Evolutionary conservation across 2,888 invertebrate species (phyloP).

Genomic region (Gisinianus flammeolus): DNA sequence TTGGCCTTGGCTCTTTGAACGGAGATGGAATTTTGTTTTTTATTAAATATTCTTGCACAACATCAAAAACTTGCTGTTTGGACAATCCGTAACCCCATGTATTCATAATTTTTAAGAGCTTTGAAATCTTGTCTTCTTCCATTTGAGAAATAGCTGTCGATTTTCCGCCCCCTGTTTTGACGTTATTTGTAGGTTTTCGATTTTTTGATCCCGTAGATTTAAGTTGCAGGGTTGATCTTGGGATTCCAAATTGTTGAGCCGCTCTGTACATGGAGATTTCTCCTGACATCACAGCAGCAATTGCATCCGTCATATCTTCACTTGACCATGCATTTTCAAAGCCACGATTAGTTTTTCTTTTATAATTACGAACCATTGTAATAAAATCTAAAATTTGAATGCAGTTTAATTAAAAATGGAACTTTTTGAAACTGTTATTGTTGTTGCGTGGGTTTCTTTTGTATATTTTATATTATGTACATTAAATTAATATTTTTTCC

Average conservation of each 20-base stretch:
- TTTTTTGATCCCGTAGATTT: neutral
- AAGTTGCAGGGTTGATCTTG: neutral
- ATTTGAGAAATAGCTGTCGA: neutral
- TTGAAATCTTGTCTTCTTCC: neutral
- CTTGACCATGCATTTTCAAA: neutral
- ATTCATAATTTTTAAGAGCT: neutral
- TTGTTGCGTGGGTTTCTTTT: no score
- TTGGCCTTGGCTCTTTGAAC: constrained; percentile 34
- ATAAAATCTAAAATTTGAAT: no score
- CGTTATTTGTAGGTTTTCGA: neutral
- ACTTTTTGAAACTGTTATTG: no score
- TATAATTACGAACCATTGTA: neutral
- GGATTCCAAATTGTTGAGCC: neutral
- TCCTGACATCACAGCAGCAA: neutral
- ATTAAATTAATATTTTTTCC: no score
- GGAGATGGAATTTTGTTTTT: neutral
- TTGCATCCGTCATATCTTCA: neutral
- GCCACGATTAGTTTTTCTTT: neutral
- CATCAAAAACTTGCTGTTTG: neutral
- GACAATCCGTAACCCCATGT: constrained; percentile 1
- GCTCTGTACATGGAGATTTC: neutral
- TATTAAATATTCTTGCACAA: neutral
- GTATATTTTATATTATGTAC: no score
- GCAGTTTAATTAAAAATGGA: no score
- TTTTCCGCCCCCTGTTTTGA: neutral